A percentile compares a stretch with the other conserved stretches of the same genome.
These are phyloP conservation scores for Pseudomyrmex flavicornis DNA, from an alignment of 1,140 invertebrate species.

Conservation along the genomic window DNA sequence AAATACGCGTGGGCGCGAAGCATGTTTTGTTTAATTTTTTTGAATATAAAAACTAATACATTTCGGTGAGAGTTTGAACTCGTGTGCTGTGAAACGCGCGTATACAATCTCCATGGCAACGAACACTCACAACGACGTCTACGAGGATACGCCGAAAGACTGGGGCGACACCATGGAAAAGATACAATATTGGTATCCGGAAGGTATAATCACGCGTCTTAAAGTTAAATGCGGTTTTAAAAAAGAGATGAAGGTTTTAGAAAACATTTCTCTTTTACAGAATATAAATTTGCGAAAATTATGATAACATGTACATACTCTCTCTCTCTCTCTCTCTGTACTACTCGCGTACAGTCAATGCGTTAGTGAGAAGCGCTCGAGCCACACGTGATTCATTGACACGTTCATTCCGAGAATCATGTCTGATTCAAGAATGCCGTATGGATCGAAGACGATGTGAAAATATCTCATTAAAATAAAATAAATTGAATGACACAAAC, in stretches of 20 bases:
- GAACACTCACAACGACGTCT: background rate
- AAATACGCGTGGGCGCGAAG: background rate
- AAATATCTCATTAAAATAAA: background rate
- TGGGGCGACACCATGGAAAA: constrained; percentile 80
- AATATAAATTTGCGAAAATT: background rate
- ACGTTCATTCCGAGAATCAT: constrained; percentile 9
- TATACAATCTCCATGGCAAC: too few species aligned
- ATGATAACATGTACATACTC: too few species aligned
- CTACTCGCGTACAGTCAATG: background rate
- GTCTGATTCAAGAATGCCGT: constrained; percentile 6
- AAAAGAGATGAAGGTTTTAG: background rate
- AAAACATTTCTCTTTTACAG: background rate
- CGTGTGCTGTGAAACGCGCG: background rate
- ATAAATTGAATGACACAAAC: background rate
- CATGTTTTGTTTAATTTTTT: too few species aligned
- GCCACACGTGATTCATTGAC: constrained; percentile 40
- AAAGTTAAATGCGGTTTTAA: background rate
- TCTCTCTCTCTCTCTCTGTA: background rate
- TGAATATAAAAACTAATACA: too few species aligned
- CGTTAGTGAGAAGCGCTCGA: background rate
- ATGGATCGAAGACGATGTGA: background rate
- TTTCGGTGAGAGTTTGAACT: background rate
- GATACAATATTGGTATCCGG: constrained; percentile 83
- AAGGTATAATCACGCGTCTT: constrained; percentile 75
- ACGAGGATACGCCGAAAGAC: constrained; percentile 66